phyloP scores from a whole-genome alignment of 2,888 invertebrate species.

The Cepaea hortensis region DNA sequence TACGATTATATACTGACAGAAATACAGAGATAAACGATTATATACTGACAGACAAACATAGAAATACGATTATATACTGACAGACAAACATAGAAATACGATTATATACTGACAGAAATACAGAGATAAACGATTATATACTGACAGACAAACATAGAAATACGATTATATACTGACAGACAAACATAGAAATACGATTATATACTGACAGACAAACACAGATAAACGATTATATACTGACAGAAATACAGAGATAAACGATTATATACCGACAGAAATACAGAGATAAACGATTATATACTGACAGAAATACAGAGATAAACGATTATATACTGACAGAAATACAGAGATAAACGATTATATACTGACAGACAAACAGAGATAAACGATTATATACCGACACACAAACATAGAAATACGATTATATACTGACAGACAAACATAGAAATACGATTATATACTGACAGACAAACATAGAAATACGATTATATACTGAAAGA shows the following conservation, averaged over 20 bases:
- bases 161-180: too few species aligned
- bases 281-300: constrained; percentile 5
- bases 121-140: not conserved
- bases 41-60: not conserved
- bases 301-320: not conserved
- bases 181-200: not conserved
- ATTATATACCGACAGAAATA: not conserved
- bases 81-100: not conserved
- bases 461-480: not conserved
- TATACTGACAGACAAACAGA: too few species aligned
- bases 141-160: not conserved
- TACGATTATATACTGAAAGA: not conserved
- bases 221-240: not conserved
- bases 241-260: not conserved
- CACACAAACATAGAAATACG: not conserved
- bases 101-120: not conserved
- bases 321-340: not conserved
- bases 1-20: not conserved
- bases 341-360: not conserved
- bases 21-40: not conserved
- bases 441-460: not conserved
- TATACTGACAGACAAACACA: not conserved
- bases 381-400: not conserved
- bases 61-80: not conserved
- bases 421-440: not conserved